Base-by-base conservation (phyloP, 1,140 invertebrate species). In the Anoplolepis gracilipes region DNA sequence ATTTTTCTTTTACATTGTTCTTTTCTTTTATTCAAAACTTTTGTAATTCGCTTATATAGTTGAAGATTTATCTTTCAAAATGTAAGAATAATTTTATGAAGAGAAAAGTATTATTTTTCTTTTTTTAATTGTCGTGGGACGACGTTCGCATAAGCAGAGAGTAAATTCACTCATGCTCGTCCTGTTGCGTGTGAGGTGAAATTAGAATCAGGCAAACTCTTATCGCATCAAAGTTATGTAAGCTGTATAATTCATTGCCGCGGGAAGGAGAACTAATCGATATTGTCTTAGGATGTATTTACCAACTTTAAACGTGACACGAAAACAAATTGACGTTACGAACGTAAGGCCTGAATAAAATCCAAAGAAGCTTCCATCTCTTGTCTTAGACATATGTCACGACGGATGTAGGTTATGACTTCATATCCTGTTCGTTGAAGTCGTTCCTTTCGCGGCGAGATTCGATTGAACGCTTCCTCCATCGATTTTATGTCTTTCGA, bases 311-410 rank as follows among this genome's bases (percentile, higher is more conserved):
- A 1, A 69, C 81, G 81, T 87, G 81, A 87, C 75, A 22, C 73
- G 87, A 86, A 90, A 84, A 72, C 25, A 82, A 70, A 90, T 87
- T 75, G 84, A 85, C 81, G 53, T 85, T 76, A 67, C 4, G 22
- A 39, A 53, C 57, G 11, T 76, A 55, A 33, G 22, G 33, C 1
- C 25, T 62, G 53, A 62, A 77, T 77, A 75, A 78, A 76, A 84
- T 85, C 53, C 64, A n/a, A 33, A 25, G 22, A 53, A 81, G 59
- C 59, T 72, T 19, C 46, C 59, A 65, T 8, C 79, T 72, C 61
- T 76, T 84, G 49, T 67, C 64, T 53, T 33, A 49, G 39, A 72
- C 55, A n/a, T 59, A 61, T 57, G 53, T 28, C 46, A 55, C 39
- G 30, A 67, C 62, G 85, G 62, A 85, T 84, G 53, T 77, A 65